Percentiles rank a stretch among this genome's conserved stretches.
These are phyloP conservation scores for Pteropus alecto DNA, from an alignment of 2,113 vertebrate species.

Conservation along the genomic window DNA sequence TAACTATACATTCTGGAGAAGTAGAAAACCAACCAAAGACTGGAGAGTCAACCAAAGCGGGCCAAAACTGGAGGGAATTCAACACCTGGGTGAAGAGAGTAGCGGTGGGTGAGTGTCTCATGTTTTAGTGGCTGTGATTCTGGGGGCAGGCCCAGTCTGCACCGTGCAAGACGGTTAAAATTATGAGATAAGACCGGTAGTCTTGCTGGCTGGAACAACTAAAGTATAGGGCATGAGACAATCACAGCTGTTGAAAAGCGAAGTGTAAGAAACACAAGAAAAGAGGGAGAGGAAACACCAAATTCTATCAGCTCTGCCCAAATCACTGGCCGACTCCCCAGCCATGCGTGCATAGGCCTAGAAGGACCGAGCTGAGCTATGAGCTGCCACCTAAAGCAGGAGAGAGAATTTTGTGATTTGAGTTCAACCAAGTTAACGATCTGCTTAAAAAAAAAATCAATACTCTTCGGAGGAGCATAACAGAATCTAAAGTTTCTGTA, in stretches of 20 bases:
- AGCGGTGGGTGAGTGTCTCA: neutral
- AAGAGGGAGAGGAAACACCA: neutral
- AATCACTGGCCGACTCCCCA: too few relatives aligned
- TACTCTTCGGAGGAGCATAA: neutral
- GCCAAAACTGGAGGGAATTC: neutral
- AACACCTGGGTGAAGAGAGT: neutral
- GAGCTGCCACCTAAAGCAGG: neutral
- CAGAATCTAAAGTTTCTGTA: neutral
- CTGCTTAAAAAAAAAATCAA: neutral
- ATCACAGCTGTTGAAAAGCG: neutral
- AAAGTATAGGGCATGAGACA: neutral
- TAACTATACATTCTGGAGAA: neutral
- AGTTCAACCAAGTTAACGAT: neutral
- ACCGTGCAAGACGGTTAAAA: neutral
- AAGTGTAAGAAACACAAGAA: neutral
- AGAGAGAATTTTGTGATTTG: neutral
- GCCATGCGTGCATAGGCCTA: rapidly evolving
- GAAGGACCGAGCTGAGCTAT: neutral
- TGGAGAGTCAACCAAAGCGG: neutral
- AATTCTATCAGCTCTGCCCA: neutral
- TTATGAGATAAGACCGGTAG: neutral
- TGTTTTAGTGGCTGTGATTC: neutral
- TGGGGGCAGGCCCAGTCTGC: rapidly evolving
- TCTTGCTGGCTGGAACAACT: neutral
- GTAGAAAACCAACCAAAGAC: neutral